Evolutionary conservation across 2,797 vertebrate genomes (phyloP).

Genomic region (Masticophis lateralis): DNA sequence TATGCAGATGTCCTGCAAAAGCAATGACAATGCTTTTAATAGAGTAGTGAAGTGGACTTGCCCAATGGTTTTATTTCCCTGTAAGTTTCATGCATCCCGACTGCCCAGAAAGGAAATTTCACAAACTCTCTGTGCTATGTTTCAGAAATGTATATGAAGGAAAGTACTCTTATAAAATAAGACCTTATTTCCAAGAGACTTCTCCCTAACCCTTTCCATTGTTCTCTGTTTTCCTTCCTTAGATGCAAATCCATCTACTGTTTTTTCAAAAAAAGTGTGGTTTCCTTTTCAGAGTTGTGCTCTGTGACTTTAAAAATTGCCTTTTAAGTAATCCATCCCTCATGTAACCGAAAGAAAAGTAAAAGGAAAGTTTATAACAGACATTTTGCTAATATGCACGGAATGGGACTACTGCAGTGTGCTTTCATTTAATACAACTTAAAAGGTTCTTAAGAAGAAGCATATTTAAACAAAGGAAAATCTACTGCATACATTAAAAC

Average conservation of each 20-base stretch:
- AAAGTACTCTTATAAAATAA: not conserved
- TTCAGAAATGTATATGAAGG: not conserved
- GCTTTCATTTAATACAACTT: not conserved
- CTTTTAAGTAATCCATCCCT: not conserved
- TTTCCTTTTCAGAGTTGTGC: not conserved
- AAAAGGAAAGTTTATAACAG: not conserved
- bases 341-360: not conserved
- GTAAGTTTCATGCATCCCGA: not conserved
- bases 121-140: not conserved
- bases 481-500: not conserved
- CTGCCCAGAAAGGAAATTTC: not conserved
- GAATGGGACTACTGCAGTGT: not conserved
- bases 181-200: not conserved
- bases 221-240: not conserved
- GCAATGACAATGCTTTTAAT: not conserved
- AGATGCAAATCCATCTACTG: not conserved
- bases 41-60: not conserved
- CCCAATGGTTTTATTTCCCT: not conserved
- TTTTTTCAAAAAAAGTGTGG: not conserved
- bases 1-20: not conserved
- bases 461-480: not conserved
- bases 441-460: constrained; percentile 8
- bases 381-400: not conserved
- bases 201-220: not conserved
- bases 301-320: not conserved